Evolutionary conservation across 2,113 vertebrate species (phyloP), one percentile per base, ranked within the genome.

Genomic region (Rhagologus leucostigma): DNA sequence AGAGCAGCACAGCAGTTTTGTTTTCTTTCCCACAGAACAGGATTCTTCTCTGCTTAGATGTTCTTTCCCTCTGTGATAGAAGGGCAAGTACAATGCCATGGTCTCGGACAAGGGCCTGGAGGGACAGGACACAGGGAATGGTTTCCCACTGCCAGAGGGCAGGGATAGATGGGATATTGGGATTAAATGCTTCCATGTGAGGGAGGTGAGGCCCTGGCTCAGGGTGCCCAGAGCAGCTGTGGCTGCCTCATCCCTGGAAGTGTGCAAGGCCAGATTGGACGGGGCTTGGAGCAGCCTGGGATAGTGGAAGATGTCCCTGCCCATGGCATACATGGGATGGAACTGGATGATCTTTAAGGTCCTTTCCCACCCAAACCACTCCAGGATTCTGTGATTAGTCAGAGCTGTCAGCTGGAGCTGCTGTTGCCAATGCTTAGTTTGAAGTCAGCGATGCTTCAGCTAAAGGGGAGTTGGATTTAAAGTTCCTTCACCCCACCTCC

Each of bases 121-220:
- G 71, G 6, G 70, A 49, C n/a, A 39, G 63, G 15, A 63, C 13
- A 16, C 1, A 2, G 47, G 62, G 79, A 62, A 42, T 49, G 62
- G n/a, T 0, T 50, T 57, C 64, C 44, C 60, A 67, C 3, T 41
- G 87, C 6, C 30, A 47, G 16, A 62, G 70, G 30, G 20, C 19
- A 46, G 60, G 46, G 78, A 0, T 26, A 1, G 62, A 23, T 83
- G 79, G 79, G 87, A 35, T 2, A 3, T 13, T 32, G 55, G 63
- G 41, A 1, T 62, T 1, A 0, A 47, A 89, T 55, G 32, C 0
- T 7, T 53, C 10, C 6, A 29, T 35, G 11, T 0, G 16, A 41
- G 70, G 20, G 11, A 18, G 53, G 13, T 0, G 0, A 53, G 46
- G 52, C 9, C 39, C 64, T 70, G 55, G 73, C 47, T n/a, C 57